Evolutionary conservation across 2,797 vertebrate species (phyloP).

Genomic region (Pristis pectinata): DNA sequence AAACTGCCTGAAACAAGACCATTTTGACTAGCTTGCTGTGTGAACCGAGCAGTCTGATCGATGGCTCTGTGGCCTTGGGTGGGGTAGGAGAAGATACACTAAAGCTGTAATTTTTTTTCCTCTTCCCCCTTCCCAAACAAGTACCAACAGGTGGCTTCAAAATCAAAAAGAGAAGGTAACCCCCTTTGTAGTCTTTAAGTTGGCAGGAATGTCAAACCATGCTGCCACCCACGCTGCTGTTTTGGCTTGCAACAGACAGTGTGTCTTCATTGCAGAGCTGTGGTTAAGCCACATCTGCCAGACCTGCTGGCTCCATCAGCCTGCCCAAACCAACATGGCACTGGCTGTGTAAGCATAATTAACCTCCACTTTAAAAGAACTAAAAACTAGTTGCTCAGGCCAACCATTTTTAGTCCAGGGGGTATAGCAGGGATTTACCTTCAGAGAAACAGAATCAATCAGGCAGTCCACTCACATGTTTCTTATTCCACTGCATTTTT

Average conservation of each 20-base stretch:
- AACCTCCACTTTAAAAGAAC: slow-evolving; percentile 52
- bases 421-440: slow-evolving; percentile 21
- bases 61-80: neutral
- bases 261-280: slow-evolving; percentile 77
- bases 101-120: neutral
- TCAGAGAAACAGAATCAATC: slow-evolving; percentile 1
- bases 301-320: slow-evolving; percentile 75
- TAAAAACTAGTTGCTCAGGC: neutral
- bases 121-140: neutral
- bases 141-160: slow-evolving; percentile 1
- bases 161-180: slow-evolving; percentile 4
- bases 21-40: no score
- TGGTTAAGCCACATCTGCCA: slow-evolving; percentile 78
- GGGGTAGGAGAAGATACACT: neutral
- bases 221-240: slow-evolving; percentile 72
- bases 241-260: slow-evolving; percentile 78
- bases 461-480: slow-evolving; percentile 38
- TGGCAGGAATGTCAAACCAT: slow-evolving; percentile 56
- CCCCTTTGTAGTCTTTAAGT: neutral
- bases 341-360: slow-evolving; percentile 61
- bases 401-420: slow-evolving; percentile 29
- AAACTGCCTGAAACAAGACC: neutral
- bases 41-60: neutral
- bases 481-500: slow-evolving; percentile 40
- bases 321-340: slow-evolving; percentile 71